A percentile compares a stretch with the other conserved stretches of the same genome.
phyloP scores from a whole-genome alignment of 2,113 vertebrate species.

The Ochotona princeps region DNA sequence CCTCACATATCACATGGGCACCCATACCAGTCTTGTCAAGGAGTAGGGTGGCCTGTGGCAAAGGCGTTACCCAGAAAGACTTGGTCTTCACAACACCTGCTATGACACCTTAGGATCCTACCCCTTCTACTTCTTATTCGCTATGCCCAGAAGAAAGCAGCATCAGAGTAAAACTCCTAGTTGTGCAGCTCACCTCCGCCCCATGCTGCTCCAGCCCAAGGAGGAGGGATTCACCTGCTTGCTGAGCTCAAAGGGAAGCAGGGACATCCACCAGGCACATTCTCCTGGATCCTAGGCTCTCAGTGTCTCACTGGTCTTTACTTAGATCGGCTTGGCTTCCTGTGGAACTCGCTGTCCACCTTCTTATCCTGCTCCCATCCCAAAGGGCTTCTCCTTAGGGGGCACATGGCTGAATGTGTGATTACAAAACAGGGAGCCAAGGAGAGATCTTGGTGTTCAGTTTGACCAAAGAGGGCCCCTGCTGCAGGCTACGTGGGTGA shows the following conservation, averaged over 20 bases:
- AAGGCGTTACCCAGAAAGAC: not conserved
- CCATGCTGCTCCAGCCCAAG: not conserved
- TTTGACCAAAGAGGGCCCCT: not conserved
- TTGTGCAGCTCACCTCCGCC: not conserved
- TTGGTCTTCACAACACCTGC: not conserved
- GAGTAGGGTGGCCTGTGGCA: not conserved
- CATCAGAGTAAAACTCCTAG: not conserved
- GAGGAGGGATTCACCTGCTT: not conserved
- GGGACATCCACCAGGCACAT: not conserved
- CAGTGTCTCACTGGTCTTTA: not conserved
- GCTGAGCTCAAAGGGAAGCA: not conserved
- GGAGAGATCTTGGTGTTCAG: not conserved
- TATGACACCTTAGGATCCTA: not conserved
- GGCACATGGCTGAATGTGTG: rapidly evolving
- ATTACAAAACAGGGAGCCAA: not conserved
- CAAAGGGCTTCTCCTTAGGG: not conserved
- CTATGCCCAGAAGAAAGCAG: not conserved
- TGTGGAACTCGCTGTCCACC: not conserved
- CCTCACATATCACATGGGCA: not conserved
- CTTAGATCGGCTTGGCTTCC: not conserved
- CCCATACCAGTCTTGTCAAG: not conserved
- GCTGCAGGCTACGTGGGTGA: not conserved
- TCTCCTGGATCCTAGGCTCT: not conserved
- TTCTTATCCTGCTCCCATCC: not conserved
- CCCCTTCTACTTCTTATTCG: not conserved